These are phyloP conservation scores for Parnassius glacialis DNA, from an alignment of 2,888 invertebrate species.

Conservation along the genomic window DNA sequence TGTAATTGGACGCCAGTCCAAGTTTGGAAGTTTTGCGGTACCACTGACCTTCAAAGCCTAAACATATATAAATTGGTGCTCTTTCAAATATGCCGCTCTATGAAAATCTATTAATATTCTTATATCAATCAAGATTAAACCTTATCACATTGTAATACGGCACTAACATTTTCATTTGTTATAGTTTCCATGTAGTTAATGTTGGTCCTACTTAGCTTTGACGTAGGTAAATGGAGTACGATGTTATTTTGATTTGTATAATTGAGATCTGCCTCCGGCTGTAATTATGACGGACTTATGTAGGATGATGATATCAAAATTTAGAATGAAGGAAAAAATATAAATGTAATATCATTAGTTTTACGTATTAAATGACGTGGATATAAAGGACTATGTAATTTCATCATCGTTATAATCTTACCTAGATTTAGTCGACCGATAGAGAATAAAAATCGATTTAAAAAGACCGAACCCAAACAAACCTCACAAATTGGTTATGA, in stretches of 20 bases:
- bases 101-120: neutral
- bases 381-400: too few species aligned
- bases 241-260: constrained; percentile 18
- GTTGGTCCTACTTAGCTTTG: constrained; percentile 4
- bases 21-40: constrained; percentile 26
- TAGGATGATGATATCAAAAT: neutral
- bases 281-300: constrained; percentile 7
- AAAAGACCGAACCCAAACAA: too few species aligned
- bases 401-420: too few species aligned
- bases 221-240: constrained; percentile 19
- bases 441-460: too few species aligned
- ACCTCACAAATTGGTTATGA: too few species aligned
- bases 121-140: neutral
- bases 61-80: constrained; percentile 21
- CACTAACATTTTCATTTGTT: neutral
- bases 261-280: constrained; percentile 16
- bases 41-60: constrained; percentile 28
- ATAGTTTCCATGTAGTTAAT: neutral
- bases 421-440: too few species aligned
- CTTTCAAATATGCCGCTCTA: neutral
- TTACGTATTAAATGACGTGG: too few species aligned
- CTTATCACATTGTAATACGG: neutral
- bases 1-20: constrained; percentile 26
- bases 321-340: too few species aligned
- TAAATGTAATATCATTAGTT: too few species aligned